Evolutionary conservation across 2,888 invertebrate genomes (phyloP), one percentile per base, ranked within the genome.

Genomic region (Torymus tubicola): DNA sequence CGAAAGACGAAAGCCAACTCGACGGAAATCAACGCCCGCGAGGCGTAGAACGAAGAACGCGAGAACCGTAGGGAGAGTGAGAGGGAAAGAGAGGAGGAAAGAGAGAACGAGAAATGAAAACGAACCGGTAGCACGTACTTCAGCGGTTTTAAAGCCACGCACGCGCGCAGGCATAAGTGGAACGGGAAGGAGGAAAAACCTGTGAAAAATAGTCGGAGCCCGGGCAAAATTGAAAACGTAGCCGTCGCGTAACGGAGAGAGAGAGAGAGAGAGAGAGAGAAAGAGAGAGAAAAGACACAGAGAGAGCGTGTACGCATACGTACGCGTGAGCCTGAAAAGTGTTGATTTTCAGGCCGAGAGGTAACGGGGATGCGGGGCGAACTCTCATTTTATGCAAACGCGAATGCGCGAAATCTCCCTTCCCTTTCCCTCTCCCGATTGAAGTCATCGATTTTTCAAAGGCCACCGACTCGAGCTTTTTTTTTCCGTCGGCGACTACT

Each of bases 321-420:
- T 65, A 60, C 42, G 50, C 50, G 60, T 58, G 74, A 67, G 5
- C 63, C 52, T 52, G 21, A 77, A 73, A 64, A 74, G 78, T 78
- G 80, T 73, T 75, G 79, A 72, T 76, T 73, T 75, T 71, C 67
- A 8, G 57, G 50, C 57, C 42, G 21, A 61, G 65, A 71, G 31
- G 16, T 11, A 16, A 11, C 24, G 21, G 50, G 57, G 50, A 42
- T 42, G 10, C 1, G 21, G 63, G 80, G 68, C n/a, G n/a, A 82
- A 84, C 76, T 84, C 83, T 86, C 85, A 83, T 85, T 87, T 85
- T 84, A 87, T 87, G 86, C 86, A 86, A 87, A 87, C 71, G 71
- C 60, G 71, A 75, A 65, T 42, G 8, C 42, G 42, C 83, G 84
- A 85, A 85, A 86, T 85, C 84, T 42, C 42, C 42, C 42, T 8